A percentile compares a stretch with the other conserved stretches of the same genome.
phyloP scores from a whole-genome alignment of 30 jellyfish, hydroid and myxozoan genomes.

The Turritopsis rubra region DNA sequence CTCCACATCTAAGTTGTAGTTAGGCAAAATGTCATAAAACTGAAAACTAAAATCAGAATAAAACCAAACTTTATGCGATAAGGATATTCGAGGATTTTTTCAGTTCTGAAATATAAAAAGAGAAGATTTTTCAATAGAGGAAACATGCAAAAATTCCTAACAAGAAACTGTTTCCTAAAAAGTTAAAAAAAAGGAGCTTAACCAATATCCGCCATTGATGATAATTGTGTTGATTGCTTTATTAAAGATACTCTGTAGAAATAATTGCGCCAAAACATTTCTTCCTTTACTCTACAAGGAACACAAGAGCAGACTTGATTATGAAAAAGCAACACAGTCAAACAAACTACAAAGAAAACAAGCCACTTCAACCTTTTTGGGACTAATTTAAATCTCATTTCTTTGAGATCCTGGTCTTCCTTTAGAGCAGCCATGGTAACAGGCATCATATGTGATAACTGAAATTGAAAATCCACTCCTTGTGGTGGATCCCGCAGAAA shows the following conservation, averaged over 20 bases:
- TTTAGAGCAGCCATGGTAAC: slow-evolving; percentile 83
- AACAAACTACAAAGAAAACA: neutral
- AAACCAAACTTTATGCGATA: neutral
- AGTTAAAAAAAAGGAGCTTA: neutral
- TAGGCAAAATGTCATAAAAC: too few relatives aligned
- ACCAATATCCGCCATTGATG: slow-evolving; percentile 89
- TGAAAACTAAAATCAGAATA: too few relatives aligned
- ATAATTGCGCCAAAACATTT: slow-evolving; percentile 88
- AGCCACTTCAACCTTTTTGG: slow-evolving; percentile 48
- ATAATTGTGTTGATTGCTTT: slow-evolving; percentile 87
- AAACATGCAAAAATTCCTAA: too few relatives aligned
- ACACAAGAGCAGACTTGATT: neutral
- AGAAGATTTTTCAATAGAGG: neutral
- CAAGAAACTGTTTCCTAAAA: neutral
- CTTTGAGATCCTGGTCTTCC: slow-evolving; percentile 72
- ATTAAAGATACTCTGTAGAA: slow-evolving; percentile 88
- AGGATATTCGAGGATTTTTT: neutral
- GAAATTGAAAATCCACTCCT: slow-evolving; percentile 89
- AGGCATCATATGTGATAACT: slow-evolving; percentile 75
- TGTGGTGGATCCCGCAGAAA: slow-evolving; percentile 95
- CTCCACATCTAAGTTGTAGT: neutral
- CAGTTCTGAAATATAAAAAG: neutral
- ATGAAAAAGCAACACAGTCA: neutral
- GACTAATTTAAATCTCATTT: slow-evolving; percentile 76
- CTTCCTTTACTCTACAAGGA: slow-evolving; percentile 84